phyloP scores from a whole-genome alignment of 1,140 invertebrate genomes.

The Micrasema longulum region DNA sequence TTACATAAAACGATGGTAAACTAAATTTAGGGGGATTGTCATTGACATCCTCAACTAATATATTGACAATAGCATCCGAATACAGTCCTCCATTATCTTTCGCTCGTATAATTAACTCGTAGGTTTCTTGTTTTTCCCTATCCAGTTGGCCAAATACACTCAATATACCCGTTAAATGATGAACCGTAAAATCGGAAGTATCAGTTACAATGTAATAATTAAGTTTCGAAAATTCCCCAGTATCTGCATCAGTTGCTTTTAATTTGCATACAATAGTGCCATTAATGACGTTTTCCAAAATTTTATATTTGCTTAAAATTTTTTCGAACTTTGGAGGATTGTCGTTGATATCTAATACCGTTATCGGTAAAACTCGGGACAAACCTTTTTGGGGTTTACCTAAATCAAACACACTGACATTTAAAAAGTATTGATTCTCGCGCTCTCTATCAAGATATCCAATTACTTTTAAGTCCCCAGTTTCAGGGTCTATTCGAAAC shows the following conservation, averaged over 20 bases:
- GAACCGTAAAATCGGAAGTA: conserved; percentile 82
- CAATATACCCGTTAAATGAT: conserved; percentile 78
- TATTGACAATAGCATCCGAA: conserved; percentile 77
- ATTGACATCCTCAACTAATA: conserved; percentile 85
- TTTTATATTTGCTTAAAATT: conserved; percentile 77
- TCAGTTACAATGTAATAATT: conserved; percentile 81
- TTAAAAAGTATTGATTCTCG: conserved; percentile 80
- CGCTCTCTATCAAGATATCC: conserved; percentile 85
- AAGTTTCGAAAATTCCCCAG: conserved; percentile 80
- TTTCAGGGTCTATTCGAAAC: conserved; percentile 83
- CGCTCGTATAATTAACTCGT: conserved; percentile 83
- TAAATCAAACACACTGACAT: conserved; percentile 86
- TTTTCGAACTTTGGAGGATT: conserved; percentile 85
- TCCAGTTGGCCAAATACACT: conserved; percentile 78
- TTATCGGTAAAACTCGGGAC: conserved; percentile 77
- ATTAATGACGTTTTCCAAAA: conserved; percentile 82
- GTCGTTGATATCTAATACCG: conserved; percentile 82
- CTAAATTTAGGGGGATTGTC: conserved; percentile 86
- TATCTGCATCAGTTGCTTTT: conserved; percentile 84
- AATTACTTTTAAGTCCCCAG: conserved; percentile 81
- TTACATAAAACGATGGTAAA: conserved; percentile 76
- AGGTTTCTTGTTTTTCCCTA: conserved; percentile 80
- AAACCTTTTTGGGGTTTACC: conserved; percentile 80
- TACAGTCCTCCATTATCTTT: conserved; percentile 77
- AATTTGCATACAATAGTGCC: conserved; percentile 80